Evolutionary conservation across 1,140 invertebrate species (phyloP), one percentile per base, ranked within the genome.

Genomic region (Drusus annulatus): DNA sequence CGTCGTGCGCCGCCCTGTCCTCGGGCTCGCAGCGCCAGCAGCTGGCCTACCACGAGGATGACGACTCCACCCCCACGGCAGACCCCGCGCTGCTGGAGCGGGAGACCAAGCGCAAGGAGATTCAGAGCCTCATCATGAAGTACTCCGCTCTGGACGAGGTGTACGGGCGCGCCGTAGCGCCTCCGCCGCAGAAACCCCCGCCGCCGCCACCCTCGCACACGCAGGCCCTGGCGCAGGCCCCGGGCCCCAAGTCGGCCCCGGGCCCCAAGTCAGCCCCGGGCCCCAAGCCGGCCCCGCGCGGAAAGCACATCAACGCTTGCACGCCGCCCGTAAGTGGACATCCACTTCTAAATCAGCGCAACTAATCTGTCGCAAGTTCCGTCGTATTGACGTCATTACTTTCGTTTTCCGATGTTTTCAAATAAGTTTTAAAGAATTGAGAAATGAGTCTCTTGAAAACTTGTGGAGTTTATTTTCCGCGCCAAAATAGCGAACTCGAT

Each of bases 41-140:
- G 88, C 87, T 89, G 85, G 86, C 90, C 86, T 87, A 87, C 81
- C 88, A 86, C 77, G 89, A 88, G 31, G 90, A 90, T 81, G 90
- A 90, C 78, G 88, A 89, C 36, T 90, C 90, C 75, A 90, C 91
- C 0, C 90, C 90, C 0, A 89, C 90, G 5, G 88, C 88, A 31
- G 90, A 92, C 84, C 90, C 90, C 0, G 88, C 90, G 7, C 88
- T 94, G 8, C 90, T 90, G 76, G 94, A 95, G 78, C 90, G 95
- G 21, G 94, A 94, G 85, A 93, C 93, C 16, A 93, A 93, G 81
- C 91, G 95, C 3, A 95, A 95, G 81, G 95, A 96, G 85, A 95
- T 96, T 10, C 93, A 95, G 86, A 93, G 93, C 80, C 87, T 96
- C 8, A 95, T 96, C 54, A 90, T 93, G 88, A 95, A 95, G 82